These are phyloP conservation scores for Epirrhoe tristata DNA, from an alignment of 2,888 invertebrate genomes.

Conservation along the genomic window DNA sequence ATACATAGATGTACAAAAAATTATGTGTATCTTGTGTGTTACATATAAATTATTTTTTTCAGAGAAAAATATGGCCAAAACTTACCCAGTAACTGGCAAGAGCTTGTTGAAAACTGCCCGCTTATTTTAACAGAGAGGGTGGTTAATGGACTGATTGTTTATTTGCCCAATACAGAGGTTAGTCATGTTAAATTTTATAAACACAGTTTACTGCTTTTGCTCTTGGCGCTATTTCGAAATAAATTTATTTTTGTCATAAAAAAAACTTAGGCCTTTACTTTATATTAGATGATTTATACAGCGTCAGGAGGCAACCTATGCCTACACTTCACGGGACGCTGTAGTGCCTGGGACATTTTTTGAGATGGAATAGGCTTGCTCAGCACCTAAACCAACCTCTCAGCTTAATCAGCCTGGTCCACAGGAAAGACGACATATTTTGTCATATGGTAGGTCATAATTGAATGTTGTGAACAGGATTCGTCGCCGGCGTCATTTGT, in stretches of 20 bases:
- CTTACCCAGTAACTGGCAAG: slow-evolving; percentile 89
- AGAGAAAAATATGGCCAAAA: slow-evolving; percentile 87
- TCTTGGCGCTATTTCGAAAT: too few relatives aligned
- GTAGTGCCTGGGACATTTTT: too few relatives aligned
- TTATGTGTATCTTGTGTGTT: background rate
- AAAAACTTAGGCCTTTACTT: too few relatives aligned
- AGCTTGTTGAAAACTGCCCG: slow-evolving; percentile 85
- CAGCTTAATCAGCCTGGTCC: too few relatives aligned
- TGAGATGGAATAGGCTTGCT: too few relatives aligned
- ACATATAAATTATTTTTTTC: slow-evolving; percentile 56
- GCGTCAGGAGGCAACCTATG: too few relatives aligned
- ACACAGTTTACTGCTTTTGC: background rate
- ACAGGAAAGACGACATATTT: too few relatives aligned
- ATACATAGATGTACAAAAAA: background rate
- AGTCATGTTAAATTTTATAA: background rate
- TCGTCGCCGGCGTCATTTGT: slow-evolving; percentile 28
- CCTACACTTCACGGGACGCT: too few relatives aligned
- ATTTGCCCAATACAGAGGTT: slow-evolving; percentile 77
- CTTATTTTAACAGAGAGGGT: slow-evolving; percentile 83
- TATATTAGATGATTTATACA: too few relatives aligned
- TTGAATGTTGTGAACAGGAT: slow-evolving; percentile 19
- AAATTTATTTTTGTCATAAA: too few relatives aligned
- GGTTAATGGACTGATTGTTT: slow-evolving; percentile 79
- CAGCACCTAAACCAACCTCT: too few relatives aligned
- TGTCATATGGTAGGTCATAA: too few relatives aligned